Percentiles rank a stretch among this genome's conserved stretches.
These are phyloP conservation scores for Conus ventricosus DNA, from an alignment of 1,140 invertebrate genomes.

Conservation along the genomic window DNA sequence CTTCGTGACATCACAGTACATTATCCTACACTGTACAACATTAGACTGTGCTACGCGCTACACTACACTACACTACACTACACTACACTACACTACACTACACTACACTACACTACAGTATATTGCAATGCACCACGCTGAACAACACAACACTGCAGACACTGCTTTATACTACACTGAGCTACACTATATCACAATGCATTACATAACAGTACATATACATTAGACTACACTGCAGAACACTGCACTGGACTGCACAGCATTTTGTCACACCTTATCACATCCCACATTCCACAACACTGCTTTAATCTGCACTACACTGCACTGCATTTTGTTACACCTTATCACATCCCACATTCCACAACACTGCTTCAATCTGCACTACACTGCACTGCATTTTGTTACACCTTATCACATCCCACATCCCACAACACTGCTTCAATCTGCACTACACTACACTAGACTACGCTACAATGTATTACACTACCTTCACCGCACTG, in stretches of 20 bases:
- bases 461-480: no score
- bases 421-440: no score
- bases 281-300: no score
- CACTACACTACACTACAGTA: constrained; percentile 33
- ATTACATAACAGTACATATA: constrained; percentile 12
- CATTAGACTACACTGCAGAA: constrained; percentile 25
- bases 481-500: neutral
- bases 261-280: no score
- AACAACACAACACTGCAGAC: neutral
- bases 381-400: no score
- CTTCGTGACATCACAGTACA: neutral
- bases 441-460: no score
- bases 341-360: no score
- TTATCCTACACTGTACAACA: no score
- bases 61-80: no score
- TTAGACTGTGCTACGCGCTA: no score
- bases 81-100: constrained; percentile 38
- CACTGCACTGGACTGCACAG: constrained; percentile 20
- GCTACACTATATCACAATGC: constrained; percentile 24
- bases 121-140: constrained; percentile 29
- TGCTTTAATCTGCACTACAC: neutral
- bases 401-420: no score
- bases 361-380: no score
- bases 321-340: neutral
- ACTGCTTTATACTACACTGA: constrained; percentile 38